These are phyloP conservation scores for Antheraea yamamai DNA, from an alignment of 2,888 invertebrate species.

Conservation along the genomic window DNA sequence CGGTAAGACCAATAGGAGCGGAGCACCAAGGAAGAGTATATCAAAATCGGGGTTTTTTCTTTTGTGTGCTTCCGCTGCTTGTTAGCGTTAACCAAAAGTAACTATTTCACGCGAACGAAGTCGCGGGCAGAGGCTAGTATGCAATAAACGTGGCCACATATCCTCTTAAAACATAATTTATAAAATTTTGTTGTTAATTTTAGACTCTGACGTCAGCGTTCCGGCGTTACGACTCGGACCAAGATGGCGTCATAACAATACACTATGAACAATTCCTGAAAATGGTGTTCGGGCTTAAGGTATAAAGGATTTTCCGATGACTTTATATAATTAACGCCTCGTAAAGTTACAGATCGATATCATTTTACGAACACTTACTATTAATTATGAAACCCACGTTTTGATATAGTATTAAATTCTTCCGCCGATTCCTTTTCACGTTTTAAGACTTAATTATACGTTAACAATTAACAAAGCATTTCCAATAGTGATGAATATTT, in stretches of 20 bases:
- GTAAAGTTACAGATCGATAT: constrained; percentile 2
- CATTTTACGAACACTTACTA: neutral
- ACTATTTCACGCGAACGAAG: too few species aligned
- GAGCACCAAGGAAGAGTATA: too few species aligned
- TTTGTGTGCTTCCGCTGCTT: too few species aligned
- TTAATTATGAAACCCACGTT: neutral
- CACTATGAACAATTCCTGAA: constrained; percentile 97
- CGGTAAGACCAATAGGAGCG: too few species aligned
- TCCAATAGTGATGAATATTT: too few species aligned
- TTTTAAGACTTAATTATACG: neutral
- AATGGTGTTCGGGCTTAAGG: constrained; percentile 92
- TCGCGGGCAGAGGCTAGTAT: too few species aligned
- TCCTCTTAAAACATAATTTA: neutral
- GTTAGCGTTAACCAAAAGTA: too few species aligned
- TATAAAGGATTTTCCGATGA: constrained; percentile 58
- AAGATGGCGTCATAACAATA: constrained; percentile 97
- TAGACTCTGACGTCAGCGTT: constrained; percentile 95
- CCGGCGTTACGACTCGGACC: constrained; percentile 93
- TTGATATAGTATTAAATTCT: neutral
- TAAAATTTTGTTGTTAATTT: neutral
- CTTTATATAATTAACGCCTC: neutral
- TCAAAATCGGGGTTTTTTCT: too few species aligned
- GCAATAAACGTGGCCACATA: too few species aligned
- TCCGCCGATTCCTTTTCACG: neutral
- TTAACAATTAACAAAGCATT: neutral